These are phyloP conservation scores for Parus major DNA, from an alignment of 2,113 vertebrate genomes.

Conservation along the genomic window DNA sequence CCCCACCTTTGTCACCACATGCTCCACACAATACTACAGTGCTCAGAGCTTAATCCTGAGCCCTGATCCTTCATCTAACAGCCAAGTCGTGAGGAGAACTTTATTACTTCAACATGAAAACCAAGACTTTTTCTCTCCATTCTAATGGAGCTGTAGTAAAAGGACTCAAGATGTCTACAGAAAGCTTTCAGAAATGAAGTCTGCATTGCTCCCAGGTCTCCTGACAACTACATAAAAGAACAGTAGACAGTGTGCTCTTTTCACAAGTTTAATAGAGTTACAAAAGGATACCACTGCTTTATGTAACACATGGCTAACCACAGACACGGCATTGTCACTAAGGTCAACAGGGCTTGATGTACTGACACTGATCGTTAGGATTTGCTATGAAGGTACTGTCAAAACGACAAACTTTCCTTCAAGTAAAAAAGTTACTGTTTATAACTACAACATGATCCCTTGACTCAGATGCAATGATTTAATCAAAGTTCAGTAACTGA, in stretches of 20 bases:
- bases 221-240: not conserved
- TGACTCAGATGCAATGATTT: conserved; percentile 43
- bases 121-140: not conserved
- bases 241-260: conserved; percentile 34
- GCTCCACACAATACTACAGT: not conserved
- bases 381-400: conserved; percentile 45
- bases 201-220: not conserved
- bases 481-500: conserved; percentile 54
- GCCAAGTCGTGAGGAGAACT: not conserved
- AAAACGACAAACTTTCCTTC: conserved; percentile 45
- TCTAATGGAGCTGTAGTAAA: not conserved
- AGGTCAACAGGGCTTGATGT: conserved; percentile 1
- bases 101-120: not conserved
- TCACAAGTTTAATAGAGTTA: conserved; percentile 71
- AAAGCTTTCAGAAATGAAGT: not conserved
- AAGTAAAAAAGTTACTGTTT: conserved; percentile 58
- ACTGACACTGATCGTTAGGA: conserved; percentile 27
- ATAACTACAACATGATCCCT: conserved; percentile 40
- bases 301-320: conserved; percentile 41
- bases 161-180: not conserved
- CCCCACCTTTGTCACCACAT: not conserved
- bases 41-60: not conserved
- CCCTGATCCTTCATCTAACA: not conserved
- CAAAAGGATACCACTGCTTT: conserved; percentile 55
- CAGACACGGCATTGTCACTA: conserved; percentile 46